Evolutionary conservation across 2,113 vertebrate genomes (phyloP).

Genomic region (Malurus melanocephalus): DNA sequence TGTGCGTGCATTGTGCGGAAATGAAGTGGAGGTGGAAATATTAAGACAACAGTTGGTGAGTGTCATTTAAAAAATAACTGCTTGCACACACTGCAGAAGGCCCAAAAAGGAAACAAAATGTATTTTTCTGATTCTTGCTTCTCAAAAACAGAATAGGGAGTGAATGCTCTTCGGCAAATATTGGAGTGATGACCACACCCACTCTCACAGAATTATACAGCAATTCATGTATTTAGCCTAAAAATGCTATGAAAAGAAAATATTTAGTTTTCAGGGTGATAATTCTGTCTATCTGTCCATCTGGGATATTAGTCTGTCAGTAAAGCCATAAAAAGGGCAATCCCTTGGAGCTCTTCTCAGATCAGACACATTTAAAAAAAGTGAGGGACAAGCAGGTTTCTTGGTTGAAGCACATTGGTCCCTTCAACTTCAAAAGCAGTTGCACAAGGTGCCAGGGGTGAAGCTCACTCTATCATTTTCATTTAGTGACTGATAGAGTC

Average conservation of each 20-base stretch:
- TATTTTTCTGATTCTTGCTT: not conserved
- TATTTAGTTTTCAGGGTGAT: not conserved
- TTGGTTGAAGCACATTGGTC: accelerated
- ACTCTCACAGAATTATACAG: not conserved
- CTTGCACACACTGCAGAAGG: not conserved
- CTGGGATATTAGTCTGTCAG: not conserved
- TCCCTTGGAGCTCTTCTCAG: not conserved
- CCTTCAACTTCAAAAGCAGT: not conserved
- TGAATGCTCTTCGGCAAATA: not conserved
- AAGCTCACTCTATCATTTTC: not conserved
- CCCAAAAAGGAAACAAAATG: not conserved
- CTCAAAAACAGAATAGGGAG: not conserved
- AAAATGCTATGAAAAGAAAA: not conserved
- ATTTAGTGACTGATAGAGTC: not conserved
- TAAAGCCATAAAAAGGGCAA: not conserved
- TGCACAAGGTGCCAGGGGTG: not conserved
- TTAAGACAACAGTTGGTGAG: not conserved
- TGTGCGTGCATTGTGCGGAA: not conserved
- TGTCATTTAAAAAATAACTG: conserved; percentile 3
- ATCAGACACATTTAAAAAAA: not conserved
- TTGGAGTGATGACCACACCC: not conserved
- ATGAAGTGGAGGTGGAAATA: conserved; percentile 1
- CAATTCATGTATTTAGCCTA: not conserved
- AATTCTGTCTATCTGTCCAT: not conserved
- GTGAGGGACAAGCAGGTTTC: not conserved